phyloP scores from a whole-genome alignment of 2,113 vertebrate species.

The Tichodroma muraria region DNA sequence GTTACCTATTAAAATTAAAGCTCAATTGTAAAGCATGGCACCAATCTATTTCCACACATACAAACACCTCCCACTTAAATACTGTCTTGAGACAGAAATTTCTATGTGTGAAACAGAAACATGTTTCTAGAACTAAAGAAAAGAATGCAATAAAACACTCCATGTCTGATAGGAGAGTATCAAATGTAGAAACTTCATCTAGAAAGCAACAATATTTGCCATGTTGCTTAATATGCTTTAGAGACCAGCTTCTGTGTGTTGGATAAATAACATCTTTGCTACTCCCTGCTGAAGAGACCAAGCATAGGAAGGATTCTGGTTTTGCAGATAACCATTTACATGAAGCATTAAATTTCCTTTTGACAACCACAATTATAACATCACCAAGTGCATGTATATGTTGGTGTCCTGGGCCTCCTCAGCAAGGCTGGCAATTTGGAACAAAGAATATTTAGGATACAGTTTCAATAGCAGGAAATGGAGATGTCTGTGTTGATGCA shows the following conservation, averaged over 20 bases:
- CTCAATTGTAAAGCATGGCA: background rate
- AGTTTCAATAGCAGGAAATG: constrained; percentile 30
- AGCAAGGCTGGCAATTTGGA: background rate
- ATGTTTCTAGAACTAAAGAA: background rate
- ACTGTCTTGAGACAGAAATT: background rate
- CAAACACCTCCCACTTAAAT: background rate
- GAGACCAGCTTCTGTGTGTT: background rate
- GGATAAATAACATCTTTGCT: background rate
- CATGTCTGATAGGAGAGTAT: background rate
- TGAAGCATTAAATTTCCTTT: background rate
- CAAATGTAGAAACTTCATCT: background rate
- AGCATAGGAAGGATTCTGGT: background rate
- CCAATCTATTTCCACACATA: background rate
- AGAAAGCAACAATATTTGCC: background rate
- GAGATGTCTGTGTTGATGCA: constrained; percentile 32
- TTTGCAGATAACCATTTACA: background rate
- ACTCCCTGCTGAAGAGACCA: background rate
- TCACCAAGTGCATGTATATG: background rate
- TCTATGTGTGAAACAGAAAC: background rate
- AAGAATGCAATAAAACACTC: background rate
- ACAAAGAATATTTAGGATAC: constrained; percentile 28
- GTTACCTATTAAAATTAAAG: background rate
- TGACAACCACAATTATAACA: background rate
- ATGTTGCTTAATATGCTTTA: background rate
- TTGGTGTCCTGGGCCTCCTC: background rate